phyloP scores from a whole-genome alignment of 2,797 vertebrate species.

The Rhinogobio ventralis region DNA sequence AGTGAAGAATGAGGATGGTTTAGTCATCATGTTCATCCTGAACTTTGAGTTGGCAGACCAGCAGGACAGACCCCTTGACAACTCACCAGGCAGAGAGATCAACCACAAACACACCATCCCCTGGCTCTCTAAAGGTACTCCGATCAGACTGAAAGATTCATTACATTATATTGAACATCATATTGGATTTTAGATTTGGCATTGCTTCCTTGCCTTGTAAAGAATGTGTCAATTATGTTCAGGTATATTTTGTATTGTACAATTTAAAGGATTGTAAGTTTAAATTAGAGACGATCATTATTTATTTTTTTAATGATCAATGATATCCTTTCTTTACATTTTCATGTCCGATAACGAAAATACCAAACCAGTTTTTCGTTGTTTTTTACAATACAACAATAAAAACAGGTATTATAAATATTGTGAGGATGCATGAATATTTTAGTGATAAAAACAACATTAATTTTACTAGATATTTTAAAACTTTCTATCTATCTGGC shows the following conservation, averaged over 20 bases:
- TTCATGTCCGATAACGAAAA: neutral
- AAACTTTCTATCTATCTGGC: neutral
- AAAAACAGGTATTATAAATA: neutral
- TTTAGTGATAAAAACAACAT: too few species aligned
- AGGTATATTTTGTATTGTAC: neutral
- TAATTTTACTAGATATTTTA: too few species aligned
- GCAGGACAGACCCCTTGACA: conserved; percentile 64
- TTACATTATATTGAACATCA: neutral
- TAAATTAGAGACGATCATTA: neutral
- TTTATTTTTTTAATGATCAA: neutral
- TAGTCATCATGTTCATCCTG: conserved; percentile 93
- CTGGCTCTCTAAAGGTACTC: conserved; percentile 82
- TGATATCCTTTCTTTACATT: neutral
- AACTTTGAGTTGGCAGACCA: conserved; percentile 88
- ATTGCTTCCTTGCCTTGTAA: neutral
- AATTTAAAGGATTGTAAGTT: neutral
- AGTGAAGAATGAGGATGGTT: conserved; percentile 87
- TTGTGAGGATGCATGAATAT: too few species aligned
- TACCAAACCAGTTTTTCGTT: neutral
- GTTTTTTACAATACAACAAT: neutral
- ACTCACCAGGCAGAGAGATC: conserved; percentile 70
- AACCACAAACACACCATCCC: conserved; percentile 77
- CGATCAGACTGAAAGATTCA: neutral
- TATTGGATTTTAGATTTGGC: neutral
- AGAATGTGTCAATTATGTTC: neutral